A percentile compares a stretch with the other conserved stretches of the same genome.
Conservation (phyloP, 2,888 invertebrate genomes). For the Nomada hirtipes region DNA sequence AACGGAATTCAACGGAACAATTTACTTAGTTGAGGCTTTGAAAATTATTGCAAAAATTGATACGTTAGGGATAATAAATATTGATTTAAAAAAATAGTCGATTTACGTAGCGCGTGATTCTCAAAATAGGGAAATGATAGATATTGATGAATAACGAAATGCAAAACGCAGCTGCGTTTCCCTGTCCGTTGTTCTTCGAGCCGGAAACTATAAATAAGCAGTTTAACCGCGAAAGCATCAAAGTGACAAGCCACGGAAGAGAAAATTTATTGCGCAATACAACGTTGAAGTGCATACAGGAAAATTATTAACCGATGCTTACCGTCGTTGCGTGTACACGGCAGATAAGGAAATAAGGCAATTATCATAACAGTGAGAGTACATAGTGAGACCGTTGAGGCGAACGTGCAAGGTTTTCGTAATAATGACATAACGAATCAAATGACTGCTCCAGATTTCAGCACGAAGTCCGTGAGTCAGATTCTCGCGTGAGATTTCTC, state of each 20-base stretch:
- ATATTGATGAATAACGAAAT: background rate
- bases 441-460: background rate
- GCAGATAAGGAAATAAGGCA: background rate
- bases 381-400: background rate
- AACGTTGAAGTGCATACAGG: conserved; percentile 24
- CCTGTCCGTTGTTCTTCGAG: background rate
- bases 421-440: background rate
- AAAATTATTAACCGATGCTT: conserved; percentile 10
- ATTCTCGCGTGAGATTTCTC: too few species aligned
- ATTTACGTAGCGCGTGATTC: too few species aligned
- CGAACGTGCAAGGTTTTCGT: background rate
- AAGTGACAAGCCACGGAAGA: background rate
- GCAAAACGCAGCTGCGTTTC: background rate
- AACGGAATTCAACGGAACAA: too few species aligned
- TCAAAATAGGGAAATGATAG: too few species aligned
- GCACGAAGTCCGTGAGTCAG: too few species aligned
- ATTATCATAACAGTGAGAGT: conserved; percentile 5
- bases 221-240: background rate
- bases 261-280: conserved; percentile 31
- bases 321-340: background rate
- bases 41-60: too few species aligned
- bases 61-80: too few species aligned
- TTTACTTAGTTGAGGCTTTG: too few species aligned
- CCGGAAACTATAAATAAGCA: conserved; percentile 14
- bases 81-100: too few species aligned